phyloP scores from a whole-genome alignment of 2,113 vertebrate species.

The Microcebus lehilahytsara region DNA sequence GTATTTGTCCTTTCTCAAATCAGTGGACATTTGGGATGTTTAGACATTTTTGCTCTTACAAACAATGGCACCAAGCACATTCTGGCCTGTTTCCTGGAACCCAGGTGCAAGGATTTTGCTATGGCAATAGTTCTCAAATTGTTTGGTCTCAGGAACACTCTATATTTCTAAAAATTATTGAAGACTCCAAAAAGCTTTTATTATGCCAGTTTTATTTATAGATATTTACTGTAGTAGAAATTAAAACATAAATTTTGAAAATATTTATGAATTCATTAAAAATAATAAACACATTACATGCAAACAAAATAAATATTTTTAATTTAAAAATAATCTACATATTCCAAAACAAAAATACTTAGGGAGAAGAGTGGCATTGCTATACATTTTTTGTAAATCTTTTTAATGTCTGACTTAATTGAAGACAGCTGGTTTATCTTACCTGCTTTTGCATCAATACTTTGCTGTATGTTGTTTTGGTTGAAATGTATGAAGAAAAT shows the following conservation, averaged over 20 bases:
- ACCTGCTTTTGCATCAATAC: not conserved
- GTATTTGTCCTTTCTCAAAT: not conserved
- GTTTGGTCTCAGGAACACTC: not conserved
- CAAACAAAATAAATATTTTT: not conserved
- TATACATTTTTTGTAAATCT: not conserved
- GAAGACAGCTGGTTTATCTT: not conserved
- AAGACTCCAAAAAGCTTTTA: not conserved
- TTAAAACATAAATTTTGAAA: not conserved
- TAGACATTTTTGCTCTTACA: not conserved
- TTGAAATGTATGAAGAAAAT: not conserved
- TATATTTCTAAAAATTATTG: not conserved
- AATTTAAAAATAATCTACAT: not conserved
- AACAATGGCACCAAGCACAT: not conserved
- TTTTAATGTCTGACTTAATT: not conserved
- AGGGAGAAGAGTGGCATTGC: not conserved
- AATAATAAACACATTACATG: not conserved
- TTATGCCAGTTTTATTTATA: not conserved
- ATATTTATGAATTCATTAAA: not conserved
- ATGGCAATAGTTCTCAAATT: not conserved
- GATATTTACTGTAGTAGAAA: not conserved
- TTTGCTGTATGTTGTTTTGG: not conserved
- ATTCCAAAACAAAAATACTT: not conserved
- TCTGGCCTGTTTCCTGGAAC: not conserved
- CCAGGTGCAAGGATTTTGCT: not conserved
- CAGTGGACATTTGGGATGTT: not conserved